phyloP scores from a whole-genome alignment of 1,140 invertebrate species.

The Aphelinus atriplicis region DNA sequence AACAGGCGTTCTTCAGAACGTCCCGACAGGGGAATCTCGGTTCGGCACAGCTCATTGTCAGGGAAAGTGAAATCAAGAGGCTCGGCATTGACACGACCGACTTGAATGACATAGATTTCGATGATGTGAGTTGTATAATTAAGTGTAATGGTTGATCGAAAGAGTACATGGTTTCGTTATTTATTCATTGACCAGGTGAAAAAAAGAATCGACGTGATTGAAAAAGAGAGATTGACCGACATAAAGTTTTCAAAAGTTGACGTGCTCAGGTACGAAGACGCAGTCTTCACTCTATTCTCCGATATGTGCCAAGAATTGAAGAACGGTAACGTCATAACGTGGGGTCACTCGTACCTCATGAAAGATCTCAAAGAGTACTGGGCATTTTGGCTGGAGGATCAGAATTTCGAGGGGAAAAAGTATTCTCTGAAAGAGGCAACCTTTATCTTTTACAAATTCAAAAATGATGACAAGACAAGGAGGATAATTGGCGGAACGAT shows the following conservation, averaged over 20 bases:
- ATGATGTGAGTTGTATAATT: constrained; percentile 18
- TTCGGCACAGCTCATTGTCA: constrained; percentile 46
- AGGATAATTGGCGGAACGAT: constrained; percentile 23
- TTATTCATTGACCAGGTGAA: constrained; percentile 13
- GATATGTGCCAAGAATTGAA: constrained; percentile 35
- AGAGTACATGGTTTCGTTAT: neutral
- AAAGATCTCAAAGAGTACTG: constrained; percentile 36
- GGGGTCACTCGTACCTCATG: constrained; percentile 37
- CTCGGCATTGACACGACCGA: constrained; percentile 17
- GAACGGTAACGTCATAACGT: constrained; percentile 35
- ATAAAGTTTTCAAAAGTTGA: constrained; percentile 33
- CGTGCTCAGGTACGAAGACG: constrained; percentile 33
- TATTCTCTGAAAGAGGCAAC: constrained; percentile 34
- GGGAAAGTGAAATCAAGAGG: constrained; percentile 32
- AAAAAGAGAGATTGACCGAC: constrained; percentile 30
- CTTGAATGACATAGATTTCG: constrained; percentile 25
- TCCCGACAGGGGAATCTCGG: constrained; percentile 54
- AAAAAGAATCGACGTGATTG: constrained; percentile 29
- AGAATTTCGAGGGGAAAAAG: constrained; percentile 35
- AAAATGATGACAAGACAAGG: constrained; percentile 31
- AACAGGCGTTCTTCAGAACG: constrained; percentile 59
- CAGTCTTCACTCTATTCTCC: constrained; percentile 30
- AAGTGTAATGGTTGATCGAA: neutral
- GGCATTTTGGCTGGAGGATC: constrained; percentile 37
- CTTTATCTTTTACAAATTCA: constrained; percentile 32